Base-by-base conservation (phyloP, 2,113 vertebrate species). In the Elgaria multicarinata region DNA sequence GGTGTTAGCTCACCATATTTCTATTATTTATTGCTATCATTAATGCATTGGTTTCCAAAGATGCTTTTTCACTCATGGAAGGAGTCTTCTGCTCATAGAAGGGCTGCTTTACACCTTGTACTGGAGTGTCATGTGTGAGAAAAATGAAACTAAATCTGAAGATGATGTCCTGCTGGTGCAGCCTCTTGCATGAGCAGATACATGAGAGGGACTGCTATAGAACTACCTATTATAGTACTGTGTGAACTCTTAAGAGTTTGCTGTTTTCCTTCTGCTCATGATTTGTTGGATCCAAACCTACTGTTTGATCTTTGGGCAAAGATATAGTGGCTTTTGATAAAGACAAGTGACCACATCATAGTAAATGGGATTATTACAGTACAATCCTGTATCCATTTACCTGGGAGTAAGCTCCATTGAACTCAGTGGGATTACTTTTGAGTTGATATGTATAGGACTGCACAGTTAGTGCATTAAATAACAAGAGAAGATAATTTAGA, bases 301-400 rank as follows among this genome's bases (percentile, higher is more conserved):
- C 16, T 31, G 31, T 67, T 67, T 69, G 67, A n/a, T n/a, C n/a
- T n/a, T n/a, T n/a, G n/a, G n/a, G n/a, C n/a, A 39, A 83, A 76
- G 76, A 83, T 62, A 62, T n/a, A 87, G 62, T 50, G 62, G 33
- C 20, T 22, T 87, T 87, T 72, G 33, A 81, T 81, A 71, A 88
- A 80, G 36, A 46, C 53, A 62, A 22, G 28, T 82, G 67, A 62
- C 36, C 53, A 88, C 50, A 82, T n/a, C 50, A 88, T n/a, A 74
- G 24, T 58, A 71, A 81, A n/a, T 44, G 46, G 26, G 18, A 64
- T 62, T 62, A 28, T 82, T 88, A 22, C 18, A 62, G 58, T 62
- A 5, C 58, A 62, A 62, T 62, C 58, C 18, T 62, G 18, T 22
- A 62, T 62, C 18, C 16, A 22, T 20, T 62, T 62, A 62, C 18